Percentiles rank a stretch among this genome's conserved stretches.
Evolutionary conservation across 2,888 invertebrate species (phyloP).

Genomic region (Pediacus dermestoides): DNA sequence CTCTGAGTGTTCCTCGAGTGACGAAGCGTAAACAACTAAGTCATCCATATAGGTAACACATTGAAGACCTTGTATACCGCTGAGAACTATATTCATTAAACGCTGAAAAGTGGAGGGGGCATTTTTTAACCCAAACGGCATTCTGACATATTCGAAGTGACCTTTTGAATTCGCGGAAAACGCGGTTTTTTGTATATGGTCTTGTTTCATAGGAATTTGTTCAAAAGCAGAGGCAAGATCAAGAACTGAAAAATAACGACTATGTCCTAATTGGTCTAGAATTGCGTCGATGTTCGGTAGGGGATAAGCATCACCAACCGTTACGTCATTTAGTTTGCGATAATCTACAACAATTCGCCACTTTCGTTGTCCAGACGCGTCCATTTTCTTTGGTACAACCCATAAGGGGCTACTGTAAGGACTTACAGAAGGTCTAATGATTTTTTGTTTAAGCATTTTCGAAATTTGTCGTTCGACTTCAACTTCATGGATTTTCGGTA

Average conservation of each 20-base stretch:
- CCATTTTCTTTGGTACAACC: constrained; percentile 29
- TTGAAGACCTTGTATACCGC: constrained; percentile 24
- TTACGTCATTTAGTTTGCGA: constrained; percentile 14
- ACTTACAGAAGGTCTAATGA: constrained; percentile 11
- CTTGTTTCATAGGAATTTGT: constrained; percentile 32
- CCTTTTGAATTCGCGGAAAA: constrained; percentile 35
- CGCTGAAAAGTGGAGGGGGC: too few species aligned
- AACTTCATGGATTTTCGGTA: constrained; percentile 24
- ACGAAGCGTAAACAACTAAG: constrained; percentile 15
- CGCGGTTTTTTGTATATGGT: constrained; percentile 37
- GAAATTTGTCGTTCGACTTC: constrained; percentile 24
- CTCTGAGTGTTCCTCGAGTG: constrained; percentile 17
- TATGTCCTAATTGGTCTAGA: constrained; percentile 13
- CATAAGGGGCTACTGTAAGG: constrained; percentile 21
- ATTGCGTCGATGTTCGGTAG: constrained; percentile 11
- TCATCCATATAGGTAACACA: constrained; percentile 21
- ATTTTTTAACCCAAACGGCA: constrained; percentile 33
- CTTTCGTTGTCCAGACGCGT: constrained; percentile 13
- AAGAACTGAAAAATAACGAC: constrained; percentile 23
- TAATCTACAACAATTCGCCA: constrained; percentile 15
- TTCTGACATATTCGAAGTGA: constrained; percentile 39
- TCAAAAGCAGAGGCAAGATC: constrained; percentile 39
- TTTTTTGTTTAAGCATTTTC: constrained; percentile 10
- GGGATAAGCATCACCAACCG: constrained; percentile 1
- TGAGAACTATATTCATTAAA: constrained; percentile 32